Percentiles rank a stretch among this genome's conserved stretches.
These are phyloP conservation scores for Equus przewalskii DNA, from an alignment of 2,113 vertebrate genomes.

Conservation along the genomic window DNA sequence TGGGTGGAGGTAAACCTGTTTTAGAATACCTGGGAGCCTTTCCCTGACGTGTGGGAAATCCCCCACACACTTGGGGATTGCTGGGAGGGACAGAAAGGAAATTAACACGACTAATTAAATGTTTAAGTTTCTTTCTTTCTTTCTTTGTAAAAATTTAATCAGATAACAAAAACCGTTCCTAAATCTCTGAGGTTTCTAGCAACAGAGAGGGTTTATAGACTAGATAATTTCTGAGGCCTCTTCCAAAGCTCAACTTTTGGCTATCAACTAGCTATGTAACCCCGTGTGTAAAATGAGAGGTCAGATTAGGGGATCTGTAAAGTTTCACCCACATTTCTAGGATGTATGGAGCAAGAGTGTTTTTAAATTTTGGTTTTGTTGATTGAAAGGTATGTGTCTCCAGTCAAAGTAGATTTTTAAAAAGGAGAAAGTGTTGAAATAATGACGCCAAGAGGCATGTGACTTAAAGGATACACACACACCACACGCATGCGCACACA, in stretches of 20 bases:
- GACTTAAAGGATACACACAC: not conserved
- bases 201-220: not conserved
- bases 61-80: conserved; percentile 73
- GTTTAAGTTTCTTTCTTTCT: conserved; percentile 3
- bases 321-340: not conserved
- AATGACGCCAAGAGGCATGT: not conserved
- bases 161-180: not conserved
- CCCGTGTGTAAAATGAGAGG: not conserved
- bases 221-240: not conserved
- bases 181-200: not conserved
- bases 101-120: conserved; percentile 78
- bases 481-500: not conserved
- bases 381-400: not conserved
- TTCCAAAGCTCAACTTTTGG: not conserved
- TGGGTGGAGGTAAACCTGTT: conserved; percentile 75
- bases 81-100: conserved; percentile 73
- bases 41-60: conserved; percentile 15
- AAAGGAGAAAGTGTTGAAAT: conserved; percentile 28
- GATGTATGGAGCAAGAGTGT: not conserved
- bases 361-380: not conserved
- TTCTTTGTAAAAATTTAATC: conserved; percentile 35
- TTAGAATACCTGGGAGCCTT: conserved; percentile 85
- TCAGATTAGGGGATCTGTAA: not conserved
- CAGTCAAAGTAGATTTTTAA: not conserved
- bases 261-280: not conserved